phyloP scores from a whole-genome alignment of 1,140 invertebrate species.

The Halyomorpha halys region DNA sequence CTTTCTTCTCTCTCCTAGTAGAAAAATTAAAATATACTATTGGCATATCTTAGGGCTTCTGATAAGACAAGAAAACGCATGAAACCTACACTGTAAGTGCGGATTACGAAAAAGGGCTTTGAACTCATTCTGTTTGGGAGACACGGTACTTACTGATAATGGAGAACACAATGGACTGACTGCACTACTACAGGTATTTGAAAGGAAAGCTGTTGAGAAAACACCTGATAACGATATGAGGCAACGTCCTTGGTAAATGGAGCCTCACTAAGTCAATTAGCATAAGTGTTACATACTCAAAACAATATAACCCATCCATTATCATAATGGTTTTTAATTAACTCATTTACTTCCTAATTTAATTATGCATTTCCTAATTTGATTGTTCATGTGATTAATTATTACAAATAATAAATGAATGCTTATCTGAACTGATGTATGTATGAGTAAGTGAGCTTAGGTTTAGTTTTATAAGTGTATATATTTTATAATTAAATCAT shows the following conservation, averaged over 20 bases:
- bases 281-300: not conserved
- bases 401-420: no score
- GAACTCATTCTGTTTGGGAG: slow-evolving; percentile 25
- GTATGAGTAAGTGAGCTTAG: no score
- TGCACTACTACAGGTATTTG: slow-evolving; percentile 1
- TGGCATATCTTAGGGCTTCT: not conserved
- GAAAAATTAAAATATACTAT: slow-evolving; percentile 21
- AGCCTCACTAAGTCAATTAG: not conserved
- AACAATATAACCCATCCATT: no score
- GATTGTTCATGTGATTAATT: no score
- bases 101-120: slow-evolving; percentile 41
- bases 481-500: no score
- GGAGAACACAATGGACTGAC: slow-evolving; percentile 8
- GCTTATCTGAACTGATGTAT: no score
- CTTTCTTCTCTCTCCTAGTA: slow-evolving; percentile 40
- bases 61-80: not conserved
- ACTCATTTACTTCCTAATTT: no score
- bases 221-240: slow-evolving; percentile 6
- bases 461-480: no score
- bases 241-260: slow-evolving; percentile 16
- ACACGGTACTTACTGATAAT: slow-evolving; percentile 11
- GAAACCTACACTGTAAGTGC: slow-evolving; percentile 37
- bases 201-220: slow-evolving; percentile 13
- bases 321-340: no score
- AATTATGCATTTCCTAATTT: no score